These are phyloP conservation scores for Tortricodes alternella DNA, from an alignment of 2,888 invertebrate species.

Conservation along the genomic window DNA sequence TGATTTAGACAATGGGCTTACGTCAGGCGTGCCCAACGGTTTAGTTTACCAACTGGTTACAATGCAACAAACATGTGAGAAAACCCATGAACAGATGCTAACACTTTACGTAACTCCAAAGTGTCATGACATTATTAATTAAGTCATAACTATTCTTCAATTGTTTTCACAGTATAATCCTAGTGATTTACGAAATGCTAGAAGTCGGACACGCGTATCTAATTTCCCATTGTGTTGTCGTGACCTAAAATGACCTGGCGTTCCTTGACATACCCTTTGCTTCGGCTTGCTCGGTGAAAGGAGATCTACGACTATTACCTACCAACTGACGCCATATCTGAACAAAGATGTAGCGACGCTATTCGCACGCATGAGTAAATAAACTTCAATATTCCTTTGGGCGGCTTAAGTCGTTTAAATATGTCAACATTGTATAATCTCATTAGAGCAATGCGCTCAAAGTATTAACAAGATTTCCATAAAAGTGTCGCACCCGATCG, in stretches of 20 bases:
- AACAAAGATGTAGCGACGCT: conserved; percentile 59
- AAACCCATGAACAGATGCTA: conserved; percentile 27
- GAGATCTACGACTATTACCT: conserved; percentile 61
- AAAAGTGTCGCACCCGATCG: conserved; percentile 34
- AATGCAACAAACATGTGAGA: conserved; percentile 29
- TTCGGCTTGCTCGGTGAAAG: conserved; percentile 66
- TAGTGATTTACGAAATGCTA: conserved; percentile 14
- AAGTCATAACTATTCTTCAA: conserved; percentile 9
- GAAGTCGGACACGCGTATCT: conserved; percentile 15
- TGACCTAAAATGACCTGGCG: conserved; percentile 59
- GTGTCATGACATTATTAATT: conserved; percentile 12
- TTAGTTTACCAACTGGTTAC: conserved; percentile 28
- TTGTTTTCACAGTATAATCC: conserved; percentile 2
- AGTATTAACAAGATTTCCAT: conserved; percentile 37
- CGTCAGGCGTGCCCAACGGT: conserved; percentile 28
- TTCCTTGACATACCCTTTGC: conserved; percentile 62
- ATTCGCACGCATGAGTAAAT: conserved; percentile 64
- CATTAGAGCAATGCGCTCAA: conserved; percentile 50
- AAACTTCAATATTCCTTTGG: neutral
- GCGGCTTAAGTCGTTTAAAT: conserved; percentile 43
- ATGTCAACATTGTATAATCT: conserved; percentile 54
- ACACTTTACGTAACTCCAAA: conserved; percentile 4
- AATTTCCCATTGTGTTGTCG: conserved; percentile 39
- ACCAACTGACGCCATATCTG: conserved; percentile 36
- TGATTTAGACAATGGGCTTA: conserved; percentile 26